Evolutionary conservation across 2,888 invertebrate genomes (phyloP), one percentile per base, ranked within the genome.

Genomic region (Drosophila yooni): DNA sequence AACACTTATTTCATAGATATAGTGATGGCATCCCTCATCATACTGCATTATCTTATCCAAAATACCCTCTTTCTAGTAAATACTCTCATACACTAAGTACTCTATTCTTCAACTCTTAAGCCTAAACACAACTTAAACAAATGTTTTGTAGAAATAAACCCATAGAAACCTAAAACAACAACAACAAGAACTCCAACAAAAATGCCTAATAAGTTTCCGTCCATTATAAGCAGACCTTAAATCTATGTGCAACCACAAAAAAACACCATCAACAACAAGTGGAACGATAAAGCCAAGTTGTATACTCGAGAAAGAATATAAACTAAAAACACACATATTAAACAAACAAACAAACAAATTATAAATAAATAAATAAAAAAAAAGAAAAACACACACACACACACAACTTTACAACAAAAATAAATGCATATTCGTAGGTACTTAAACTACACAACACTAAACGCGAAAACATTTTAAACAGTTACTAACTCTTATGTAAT

Each of bases 181-280:
- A 70, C 33, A 71, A 54, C 51, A 63, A 74, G 57, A 75, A 81
- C 78, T 78, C 70, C 80, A 82, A 81, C 82, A 74, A 74, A 81
- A 81, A 91, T 90, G 92, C 92, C 92, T 92, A 92, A 92, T 92
- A 91, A 92, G 91, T 92, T 93, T 92, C 92, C 92, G 92, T 92
- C 92, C 92, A 93, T 92, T 92, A 93, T 93, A 92, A 92, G 90
- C 92, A 92, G 92, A 92, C 92, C 93, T 92, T 93, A 92, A 92
- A 91, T 91, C 85, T 91, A 92, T 92, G 86, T 91, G 90, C 85
- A 88, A 83, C 77, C 75, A 70, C 70, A 43, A 31, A 57, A 10
- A 43, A 57, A 57, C 57, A 57, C 29, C 57, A 61, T 71, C 58
- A 58, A 58, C 63, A 77, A 50, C 77, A 68, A 68, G 59, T 81